Conservation (phyloP, 2,888 invertebrate genomes). For the Ectobius pallidus region DNA sequence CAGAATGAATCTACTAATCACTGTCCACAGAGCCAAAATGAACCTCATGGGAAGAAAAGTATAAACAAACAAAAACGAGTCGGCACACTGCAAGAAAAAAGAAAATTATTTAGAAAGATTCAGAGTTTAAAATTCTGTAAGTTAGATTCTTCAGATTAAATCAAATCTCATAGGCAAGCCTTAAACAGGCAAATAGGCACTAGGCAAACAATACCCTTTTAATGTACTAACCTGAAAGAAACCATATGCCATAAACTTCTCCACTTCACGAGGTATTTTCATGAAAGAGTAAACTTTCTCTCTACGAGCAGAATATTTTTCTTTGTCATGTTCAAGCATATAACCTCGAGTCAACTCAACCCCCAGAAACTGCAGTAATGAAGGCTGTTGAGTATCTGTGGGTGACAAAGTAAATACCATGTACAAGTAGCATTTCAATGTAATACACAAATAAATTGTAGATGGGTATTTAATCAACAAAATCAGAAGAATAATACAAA, state of each 20-base stretch:
- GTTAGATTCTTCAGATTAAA: too few species aligned
- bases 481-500: too few species aligned
- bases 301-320: conserved; percentile 89
- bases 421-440: background rate
- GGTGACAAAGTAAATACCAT: conserved; percentile 11
- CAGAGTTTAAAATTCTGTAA: too few species aligned
- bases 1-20: conserved; percentile 74
- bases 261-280: conserved; percentile 90
- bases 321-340: conserved; percentile 92
- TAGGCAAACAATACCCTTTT: too few species aligned
- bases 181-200: too few species aligned
- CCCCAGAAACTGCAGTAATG: conserved; percentile 68
- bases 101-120: too few species aligned
- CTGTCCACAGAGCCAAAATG: conserved; percentile 82
- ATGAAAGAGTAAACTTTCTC: conserved; percentile 97
- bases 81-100: conserved; percentile 73
- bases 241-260: conserved; percentile 92
- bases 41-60: conserved; percentile 96
- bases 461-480: too few species aligned
- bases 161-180: too few species aligned
- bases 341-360: conserved; percentile 93
- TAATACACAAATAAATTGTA: too few species aligned
- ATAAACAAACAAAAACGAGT: conserved; percentile 96
- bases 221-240: conserved; percentile 71
- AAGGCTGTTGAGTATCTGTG: conserved; percentile 48